Evolutionary conservation across 1,140 invertebrate genomes (phyloP), one percentile per base, ranked within the genome.

Genomic region (Drosophila willistoni): DNA sequence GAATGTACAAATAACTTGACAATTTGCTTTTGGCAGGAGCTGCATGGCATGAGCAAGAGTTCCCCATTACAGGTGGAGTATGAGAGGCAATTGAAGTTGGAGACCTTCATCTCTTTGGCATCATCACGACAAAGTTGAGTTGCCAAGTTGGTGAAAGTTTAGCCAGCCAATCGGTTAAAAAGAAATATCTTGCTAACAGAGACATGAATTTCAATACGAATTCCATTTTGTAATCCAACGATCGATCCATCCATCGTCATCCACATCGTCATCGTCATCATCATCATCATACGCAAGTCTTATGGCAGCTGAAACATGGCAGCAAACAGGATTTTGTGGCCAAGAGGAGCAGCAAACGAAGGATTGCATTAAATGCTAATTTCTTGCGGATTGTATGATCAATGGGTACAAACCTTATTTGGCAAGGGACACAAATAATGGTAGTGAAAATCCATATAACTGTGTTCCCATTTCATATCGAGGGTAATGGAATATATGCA

Each of bases 161-260:
- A 19, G 33, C 56, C 33, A 57, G 10, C 22, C 57, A 62, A n/a
- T 42, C 44, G 25, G 6, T 29, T 29, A 5, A 22, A 25, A 29
- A 29, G 6, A 44, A 41, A 34, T n/a, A 44, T 41, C 44, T 42
- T 12, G 42, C 60, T 62, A 62, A 62, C 60, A 62, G 60, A 62
- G 60, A 62, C 60, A 62, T 62, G 42, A 41, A 62, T 57, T 57
- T 57, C 56, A 57, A 36, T 57, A 36, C 56, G 33, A 57, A 57
- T 36, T 36, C 56, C 56, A 57, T 57, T 62, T 62, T 44, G 42
- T 63, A 63, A 44, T 47, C 61, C 42, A 63, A 47, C 22, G 41
- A 17, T 44, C 19, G 34, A 60, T 41, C 14, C 34, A 60, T 19
- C 29, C 14, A 47, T 47, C 44, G 19, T n/a, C 14, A 59, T 59